Base-by-base conservation (phyloP, 2,113 vertebrate species). In the Haplochromis vanheusdeni region DNA sequence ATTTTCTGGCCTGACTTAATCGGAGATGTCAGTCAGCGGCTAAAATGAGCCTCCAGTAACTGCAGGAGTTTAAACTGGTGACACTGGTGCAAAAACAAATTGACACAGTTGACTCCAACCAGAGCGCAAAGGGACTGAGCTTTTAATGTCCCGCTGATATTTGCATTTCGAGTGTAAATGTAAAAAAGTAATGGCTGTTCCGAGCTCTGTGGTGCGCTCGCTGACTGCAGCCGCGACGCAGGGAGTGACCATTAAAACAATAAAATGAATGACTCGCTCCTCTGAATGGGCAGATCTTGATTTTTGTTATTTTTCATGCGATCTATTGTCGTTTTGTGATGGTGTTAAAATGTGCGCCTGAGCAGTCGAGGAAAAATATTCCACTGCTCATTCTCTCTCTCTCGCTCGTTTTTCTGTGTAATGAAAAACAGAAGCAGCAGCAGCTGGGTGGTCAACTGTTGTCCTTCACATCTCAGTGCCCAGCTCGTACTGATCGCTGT, bases 381-480 rank as follows among this genome's bases (percentile, higher is more conserved):
- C 65, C 47, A 40, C 31, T 16, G 79, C 40, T 73, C 65, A 5
- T 26, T 86, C 31, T 58, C 28, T 77, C 35, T 37, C 81, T 54
- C 49, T 35, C 31, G 9, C 42, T 81, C 56, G 12, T 56, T 42
- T 52, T 14, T 28, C 77, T 75, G 60, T 47, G 73, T 89, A 91
- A 90, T 90, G 77, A 84, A 87, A 91, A 92, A 91, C 93, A 93
- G 90, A 94, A 95, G 89, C 90, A 85, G 94, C 94, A 83, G 45
- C 86, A 92, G 93, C 87, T 95, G 94, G 92, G 92, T 95, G 81
- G 94, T 95, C 89, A 84, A 91, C 88, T 86, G 92, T 89, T 88
- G 94, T 96, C 97, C 97, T 97, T 97, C 97, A 97, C 96, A 94
- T 95, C 85, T 95, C 95, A 93, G 93, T 96, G 95, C 93, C 94